Percentiles rank a stretch among this genome's conserved stretches.
phyloP scores from a whole-genome alignment of 1,140 invertebrate species.

The Drosophila saltans region DNA sequence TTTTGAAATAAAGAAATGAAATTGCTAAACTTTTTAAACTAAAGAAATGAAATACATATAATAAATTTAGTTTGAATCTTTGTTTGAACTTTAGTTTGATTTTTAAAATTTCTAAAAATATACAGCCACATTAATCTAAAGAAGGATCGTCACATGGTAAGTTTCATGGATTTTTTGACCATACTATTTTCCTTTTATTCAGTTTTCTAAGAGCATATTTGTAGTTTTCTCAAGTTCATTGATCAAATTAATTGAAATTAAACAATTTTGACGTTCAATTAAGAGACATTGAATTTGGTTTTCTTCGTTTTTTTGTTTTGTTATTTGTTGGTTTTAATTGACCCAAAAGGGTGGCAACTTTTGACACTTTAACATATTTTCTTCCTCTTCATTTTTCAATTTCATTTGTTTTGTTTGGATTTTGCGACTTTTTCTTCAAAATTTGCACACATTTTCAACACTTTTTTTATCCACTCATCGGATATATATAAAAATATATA shows the following conservation, averaged over 20 bases:
- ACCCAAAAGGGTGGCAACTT: constrained; percentile 12
- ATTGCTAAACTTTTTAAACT: too few species aligned
- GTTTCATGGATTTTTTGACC: too few species aligned
- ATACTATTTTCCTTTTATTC: not conserved
- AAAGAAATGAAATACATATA: too few species aligned
- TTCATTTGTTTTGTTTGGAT: constrained; percentile 34
- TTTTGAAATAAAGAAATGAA: too few species aligned
- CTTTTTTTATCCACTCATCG: constrained; percentile 2
- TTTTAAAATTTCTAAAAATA: not conserved
- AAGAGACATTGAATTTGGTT: constrained; percentile 10
- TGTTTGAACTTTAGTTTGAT: too few species aligned
- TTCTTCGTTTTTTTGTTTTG: constrained; percentile 13
- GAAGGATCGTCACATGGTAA: not conserved
- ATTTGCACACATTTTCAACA: constrained; percentile 7
- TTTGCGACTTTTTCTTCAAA: constrained; percentile 5
- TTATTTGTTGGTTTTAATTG: constrained; percentile 26
- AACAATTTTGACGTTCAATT: constrained; percentile 45
- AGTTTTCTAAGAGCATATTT: not conserved
- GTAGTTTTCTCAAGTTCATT: constrained; percentile 58
- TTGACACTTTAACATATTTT: not conserved
- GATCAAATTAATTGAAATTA: constrained; percentile 64
- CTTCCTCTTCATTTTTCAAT: not conserved
- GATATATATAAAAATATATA: not conserved
- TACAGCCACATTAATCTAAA: constrained; percentile 2
- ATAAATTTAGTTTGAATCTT: too few species aligned